These are phyloP conservation scores for Lasioglossum figueresi DNA, from an alignment of 2,888 invertebrate species.

Conservation along the genomic window DNA sequence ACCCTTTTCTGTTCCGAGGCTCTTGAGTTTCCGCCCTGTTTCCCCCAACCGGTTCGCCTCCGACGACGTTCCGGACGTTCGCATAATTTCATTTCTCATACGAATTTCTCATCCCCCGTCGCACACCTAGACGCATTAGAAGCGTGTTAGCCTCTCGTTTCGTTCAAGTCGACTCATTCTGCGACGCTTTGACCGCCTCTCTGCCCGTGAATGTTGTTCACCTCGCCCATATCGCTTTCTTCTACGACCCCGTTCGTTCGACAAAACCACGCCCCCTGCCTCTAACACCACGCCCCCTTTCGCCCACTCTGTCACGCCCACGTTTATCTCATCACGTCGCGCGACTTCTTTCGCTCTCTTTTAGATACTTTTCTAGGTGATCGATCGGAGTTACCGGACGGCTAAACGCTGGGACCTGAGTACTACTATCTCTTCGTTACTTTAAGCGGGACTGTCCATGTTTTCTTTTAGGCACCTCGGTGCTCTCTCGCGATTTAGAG, in stretches of 20 bases:
- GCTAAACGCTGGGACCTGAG: slow-evolving; percentile 20
- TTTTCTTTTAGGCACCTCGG: slow-evolving; percentile 11
- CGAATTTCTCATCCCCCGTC: slow-evolving; percentile 31
- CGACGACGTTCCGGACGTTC: slow-evolving; percentile 19
- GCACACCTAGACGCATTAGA: slow-evolving; percentile 10
- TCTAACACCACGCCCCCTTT: neutral
- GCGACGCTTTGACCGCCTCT: slow-evolving; percentile 48
- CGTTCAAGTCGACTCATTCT: slow-evolving; percentile 31
- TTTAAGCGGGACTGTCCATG: neutral
- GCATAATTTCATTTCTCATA: slow-evolving; percentile 18
- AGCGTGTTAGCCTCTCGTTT: slow-evolving; percentile 44
- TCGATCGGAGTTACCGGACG: slow-evolving; percentile 8
- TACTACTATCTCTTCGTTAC: slow-evolving; percentile 3
- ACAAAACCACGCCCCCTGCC: neutral
- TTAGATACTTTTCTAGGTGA: slow-evolving; percentile 21
- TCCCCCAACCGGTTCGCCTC: slow-evolving; percentile 6
- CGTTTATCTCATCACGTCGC: slow-evolving; percentile 8
- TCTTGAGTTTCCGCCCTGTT: slow-evolving; percentile 30
- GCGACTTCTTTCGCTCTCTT: slow-evolving; percentile 27
- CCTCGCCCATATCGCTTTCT: slow-evolving; percentile 24
- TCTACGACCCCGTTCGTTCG: slow-evolving; percentile 17
- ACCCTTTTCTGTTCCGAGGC: slow-evolving; percentile 8
- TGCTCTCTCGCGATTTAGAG: neutral
- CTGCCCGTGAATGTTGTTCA: slow-evolving; percentile 41
- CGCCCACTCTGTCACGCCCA: neutral